Evolutionary conservation across 2,113 vertebrate genomes (phyloP), one percentile per base, ranked within the genome.

Genomic region (Brachyhypopomus occidentalis): DNA sequence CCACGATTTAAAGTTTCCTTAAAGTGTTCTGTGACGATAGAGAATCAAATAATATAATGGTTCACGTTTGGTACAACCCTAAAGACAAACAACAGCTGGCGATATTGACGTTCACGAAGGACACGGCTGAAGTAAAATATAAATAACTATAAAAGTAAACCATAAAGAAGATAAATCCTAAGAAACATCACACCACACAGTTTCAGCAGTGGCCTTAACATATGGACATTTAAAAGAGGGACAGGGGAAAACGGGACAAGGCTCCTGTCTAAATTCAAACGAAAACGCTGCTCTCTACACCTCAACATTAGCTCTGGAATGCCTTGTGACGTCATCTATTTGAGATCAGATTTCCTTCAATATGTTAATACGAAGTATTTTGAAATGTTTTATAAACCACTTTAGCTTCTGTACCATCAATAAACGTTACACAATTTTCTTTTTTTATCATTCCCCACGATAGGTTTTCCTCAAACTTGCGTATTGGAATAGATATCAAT

Each of bases 311-410:
- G 71, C 81, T 79, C 71, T 77, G 86, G 86, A 87, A 87, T 87
- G 81, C 77, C 75, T 48, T 14, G 69, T 87, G 78, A 87, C 84
- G 81, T 85, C 86, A 87, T 69, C 56, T 79, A 81, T 83, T 85
- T 83, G 81, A 75, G 83, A 70, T 87, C 86, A 75, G 81, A 72
- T 87, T 85, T 81, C 86, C 72, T 66, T 56, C 22, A 70, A 19
- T n/a, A n/a, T 4, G 34, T 67, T 67, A 20, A 67, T 30, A 34
- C 2, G 16, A 36, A 67, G 6, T 4, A 2, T 66, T 66, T 30
- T 11, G n/a, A 22, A 41, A 70, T 2, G n/a, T 5, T 20, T 36
- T 67, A 38, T 0, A 70, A 41, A 60, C 20, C 8, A 52, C 8
- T 52, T 11, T 52, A 52, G 12, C 9, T 52, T 52, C 45, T 52